Conservation (phyloP, 2,888 invertebrate species). For the Phymatocera aterrima region DNA sequence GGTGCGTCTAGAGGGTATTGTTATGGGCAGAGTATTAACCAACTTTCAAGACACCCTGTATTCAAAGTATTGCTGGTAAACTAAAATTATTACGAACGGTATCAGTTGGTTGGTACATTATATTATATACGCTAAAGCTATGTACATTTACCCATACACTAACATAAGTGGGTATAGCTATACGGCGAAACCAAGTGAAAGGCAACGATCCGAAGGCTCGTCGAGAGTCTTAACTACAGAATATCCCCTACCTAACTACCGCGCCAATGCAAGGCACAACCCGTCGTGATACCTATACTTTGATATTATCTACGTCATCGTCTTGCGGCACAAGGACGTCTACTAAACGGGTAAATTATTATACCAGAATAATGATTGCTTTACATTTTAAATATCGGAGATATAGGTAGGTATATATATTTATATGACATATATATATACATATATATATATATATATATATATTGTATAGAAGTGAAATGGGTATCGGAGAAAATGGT, state of each 20-base stretch:
- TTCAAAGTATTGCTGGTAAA: not conserved
- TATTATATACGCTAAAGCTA: not conserved
- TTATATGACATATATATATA: too few species aligned
- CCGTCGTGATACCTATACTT: conserved; percentile 37
- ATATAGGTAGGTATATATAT: too few species aligned
- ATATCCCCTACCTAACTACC: not conserved
- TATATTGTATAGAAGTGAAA: too few species aligned
- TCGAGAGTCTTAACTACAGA: conserved; percentile 11
- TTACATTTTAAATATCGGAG: conserved; percentile 19
- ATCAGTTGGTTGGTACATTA: not conserved
- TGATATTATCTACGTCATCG: conserved; percentile 60
- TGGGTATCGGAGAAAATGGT: too few species aligned
- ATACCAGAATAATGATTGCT: conserved; percentile 66
- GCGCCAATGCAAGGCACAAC: conserved; percentile 31
- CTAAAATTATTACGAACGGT: conserved; percentile 35
- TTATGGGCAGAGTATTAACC: too few species aligned
- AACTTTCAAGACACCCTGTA: conserved; percentile 3
- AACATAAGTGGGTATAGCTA: too few species aligned
- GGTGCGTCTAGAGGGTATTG: too few species aligned
- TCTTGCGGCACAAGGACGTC: conserved; percentile 66
- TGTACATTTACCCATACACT: too few species aligned
- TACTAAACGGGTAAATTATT: conserved; percentile 68
- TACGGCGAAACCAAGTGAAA: conserved; percentile 35
- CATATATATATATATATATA: not conserved
- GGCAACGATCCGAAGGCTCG: conserved; percentile 42